A percentile compares a stretch with the other conserved stretches of the same genome.
These are phyloP conservation scores for Hypotaenidia okinawae DNA, from an alignment of 2,797 vertebrate species.

Conservation along the genomic window DNA sequence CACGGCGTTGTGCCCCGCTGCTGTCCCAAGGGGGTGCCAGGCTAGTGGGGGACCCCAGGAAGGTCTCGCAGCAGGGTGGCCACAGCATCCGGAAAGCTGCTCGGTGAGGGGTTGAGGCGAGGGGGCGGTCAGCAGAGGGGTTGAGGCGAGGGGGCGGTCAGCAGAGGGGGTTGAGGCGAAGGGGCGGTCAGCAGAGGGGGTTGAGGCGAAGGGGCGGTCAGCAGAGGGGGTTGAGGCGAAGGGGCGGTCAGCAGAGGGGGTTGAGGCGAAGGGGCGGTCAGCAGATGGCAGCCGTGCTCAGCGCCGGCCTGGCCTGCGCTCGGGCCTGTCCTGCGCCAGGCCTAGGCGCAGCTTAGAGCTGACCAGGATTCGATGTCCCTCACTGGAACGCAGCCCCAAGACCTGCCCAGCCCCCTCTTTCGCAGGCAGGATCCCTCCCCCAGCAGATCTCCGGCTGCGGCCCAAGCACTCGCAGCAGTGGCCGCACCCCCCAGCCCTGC, in stretches of 20 bases:
- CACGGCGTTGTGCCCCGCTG: not conserved
- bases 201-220: too few species aligned
- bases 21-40: not conserved
- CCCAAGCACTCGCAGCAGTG: not conserved
- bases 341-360: too few species aligned
- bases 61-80: not conserved
- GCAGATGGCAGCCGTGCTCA: constrained; percentile 1
- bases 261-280: not conserved
- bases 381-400: not conserved
- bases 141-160: too few species aligned
- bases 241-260: not conserved
- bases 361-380: not conserved
- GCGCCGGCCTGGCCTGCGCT: not conserved
- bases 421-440: too few species aligned
- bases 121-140: not conserved
- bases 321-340: not conserved
- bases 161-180: too few species aligned
- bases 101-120: not conserved
- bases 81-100: not conserved
- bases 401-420: not conserved
- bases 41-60: too few species aligned
- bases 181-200: too few species aligned
- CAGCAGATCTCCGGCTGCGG: not conserved
- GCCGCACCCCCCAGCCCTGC: fast-evolving
- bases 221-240: too few species aligned